phyloP scores from a whole-genome alignment of 2,113 vertebrate genomes.

The Gallinago jamesoni region DNA sequence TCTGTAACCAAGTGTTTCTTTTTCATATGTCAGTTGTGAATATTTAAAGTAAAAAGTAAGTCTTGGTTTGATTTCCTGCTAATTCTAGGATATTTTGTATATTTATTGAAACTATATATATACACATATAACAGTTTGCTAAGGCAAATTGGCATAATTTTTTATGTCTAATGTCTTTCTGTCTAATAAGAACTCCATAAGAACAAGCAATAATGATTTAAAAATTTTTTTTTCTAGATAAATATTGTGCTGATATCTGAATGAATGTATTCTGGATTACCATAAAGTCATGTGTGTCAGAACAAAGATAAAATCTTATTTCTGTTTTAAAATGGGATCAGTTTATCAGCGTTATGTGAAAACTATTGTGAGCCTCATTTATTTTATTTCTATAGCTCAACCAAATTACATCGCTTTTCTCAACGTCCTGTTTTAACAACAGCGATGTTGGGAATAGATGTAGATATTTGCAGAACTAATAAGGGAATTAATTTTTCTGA shows the following conservation, averaged over 20 bases:
- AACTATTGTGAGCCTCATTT: neutral
- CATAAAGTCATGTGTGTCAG: neutral
- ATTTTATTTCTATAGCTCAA: neutral
- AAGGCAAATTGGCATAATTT: neutral
- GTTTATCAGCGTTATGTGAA: neutral
- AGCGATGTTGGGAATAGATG: neutral
- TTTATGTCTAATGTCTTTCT: neutral
- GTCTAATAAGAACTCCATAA: neutral
- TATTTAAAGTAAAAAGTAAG: neutral
- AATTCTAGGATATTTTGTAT: neutral
- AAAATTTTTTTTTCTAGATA: neutral
- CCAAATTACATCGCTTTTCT: neutral
- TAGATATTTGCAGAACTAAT: neutral
- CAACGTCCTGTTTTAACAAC: neutral
- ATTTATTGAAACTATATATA: neutral
- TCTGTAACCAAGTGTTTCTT: neutral
- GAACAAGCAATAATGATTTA: neutral
- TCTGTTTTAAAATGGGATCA: neutral
- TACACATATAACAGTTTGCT: neutral
- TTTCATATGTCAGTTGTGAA: neutral
- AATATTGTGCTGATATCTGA: neutral
- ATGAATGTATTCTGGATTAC: neutral
- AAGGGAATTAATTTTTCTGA: neutral
- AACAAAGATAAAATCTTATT: neutral
- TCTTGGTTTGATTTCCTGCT: neutral